Evolutionary conservation across 2,797 vertebrate species (phyloP).

Genomic region (Cirrhinus mrigala): DNA sequence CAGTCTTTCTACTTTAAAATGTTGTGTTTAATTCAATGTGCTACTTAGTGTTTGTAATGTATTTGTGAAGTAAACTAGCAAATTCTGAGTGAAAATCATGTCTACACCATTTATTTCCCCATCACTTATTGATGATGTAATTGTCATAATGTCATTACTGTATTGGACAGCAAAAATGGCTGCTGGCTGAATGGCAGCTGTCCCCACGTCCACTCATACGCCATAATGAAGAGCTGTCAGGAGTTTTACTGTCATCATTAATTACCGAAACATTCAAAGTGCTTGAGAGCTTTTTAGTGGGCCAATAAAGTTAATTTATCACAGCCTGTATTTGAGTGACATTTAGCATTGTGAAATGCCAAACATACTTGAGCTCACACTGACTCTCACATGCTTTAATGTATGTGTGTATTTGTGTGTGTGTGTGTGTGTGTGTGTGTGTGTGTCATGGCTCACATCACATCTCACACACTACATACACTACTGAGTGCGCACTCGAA

Average conservation of each 20-base stretch:
- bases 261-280: constrained; percentile 20
- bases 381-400: neutral
- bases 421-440: neutral
- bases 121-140: constrained; percentile 5
- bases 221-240: constrained; percentile 30
- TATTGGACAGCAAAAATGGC: neutral
- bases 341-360: neutral
- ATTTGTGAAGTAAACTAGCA: neutral
- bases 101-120: neutral
- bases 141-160: neutral
- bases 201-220: constrained; percentile 1
- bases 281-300: neutral
- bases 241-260: constrained; percentile 42
- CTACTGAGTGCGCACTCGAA: neutral
- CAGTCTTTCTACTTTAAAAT: neutral
- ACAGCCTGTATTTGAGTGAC: neutral
- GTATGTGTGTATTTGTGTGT: neutral
- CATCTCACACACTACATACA: neutral
- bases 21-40: neutral
- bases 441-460: neutral
- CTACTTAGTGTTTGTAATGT: neutral
- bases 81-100: neutral
- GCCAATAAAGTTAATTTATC: constrained; percentile 12
- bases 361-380: neutral
- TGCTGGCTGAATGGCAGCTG: neutral